Evolutionary conservation across 2,113 vertebrate species (phyloP), one percentile per base, ranked within the genome.

Genomic region (Candoia aspera): DNA sequence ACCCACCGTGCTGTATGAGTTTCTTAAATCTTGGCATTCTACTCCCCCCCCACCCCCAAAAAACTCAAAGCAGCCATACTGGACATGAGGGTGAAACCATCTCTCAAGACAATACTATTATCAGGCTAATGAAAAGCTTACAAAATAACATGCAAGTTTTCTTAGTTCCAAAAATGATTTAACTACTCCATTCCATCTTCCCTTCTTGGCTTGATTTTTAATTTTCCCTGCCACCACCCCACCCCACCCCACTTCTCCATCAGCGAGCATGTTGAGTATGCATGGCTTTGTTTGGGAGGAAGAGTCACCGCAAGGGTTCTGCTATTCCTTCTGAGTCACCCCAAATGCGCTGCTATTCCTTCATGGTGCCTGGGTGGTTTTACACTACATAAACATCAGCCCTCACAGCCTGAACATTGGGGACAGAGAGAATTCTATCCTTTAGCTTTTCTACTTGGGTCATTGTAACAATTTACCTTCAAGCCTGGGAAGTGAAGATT

Each of bases 391-490:
- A 55, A 53, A n/a, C 1, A 86, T 54, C 26, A 21, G 24, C 33
- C 23, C 6, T 59, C 33, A 8, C 11, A 46, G 37, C 23, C 57
- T 60, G 23, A 46, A 60, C 23, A 88, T 15, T 24, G n/a, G 23
- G 59, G 10, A 23, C 29, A 37, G n/a, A 23, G 17, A 1, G 12
- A 60, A n/a, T 57, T 37, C 37, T 23, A 21, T n/a, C 4, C 1
- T 46, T 84, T 15, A 6, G 17, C 1, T 37, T 68, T 68, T 21
- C 91, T 37, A 21, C 9, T 2, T 10, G 8, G 26, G 42, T n/a
- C 23, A 55, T 54, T 85, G 87, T 8, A 93, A 19, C 5, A 24
- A 54, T 73, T 96, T 95, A 97, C 96, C 96, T 97, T 97, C 97
- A 23, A 46, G 33, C 12, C 17, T 94, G 73, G 58, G 87, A 53